phyloP scores from a whole-genome alignment of 1,140 invertebrate species.

The Adoxophyes honmai region DNA sequence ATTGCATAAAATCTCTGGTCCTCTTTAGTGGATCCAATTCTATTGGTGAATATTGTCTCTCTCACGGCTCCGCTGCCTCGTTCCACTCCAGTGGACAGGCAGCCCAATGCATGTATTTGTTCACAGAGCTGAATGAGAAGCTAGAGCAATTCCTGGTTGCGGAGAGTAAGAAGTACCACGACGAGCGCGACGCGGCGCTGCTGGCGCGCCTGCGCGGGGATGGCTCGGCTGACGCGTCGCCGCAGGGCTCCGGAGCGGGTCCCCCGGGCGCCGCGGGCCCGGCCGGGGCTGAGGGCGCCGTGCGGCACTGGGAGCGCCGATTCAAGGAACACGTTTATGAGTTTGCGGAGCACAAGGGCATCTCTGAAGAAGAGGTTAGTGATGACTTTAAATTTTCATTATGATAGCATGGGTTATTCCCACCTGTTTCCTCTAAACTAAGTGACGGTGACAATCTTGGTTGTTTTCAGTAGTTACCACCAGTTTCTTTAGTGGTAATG shows the following conservation, averaged over 20 bases:
- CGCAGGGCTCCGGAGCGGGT: conserved; percentile 66
- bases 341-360: conserved; percentile 82
- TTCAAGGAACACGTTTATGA: conserved; percentile 77
- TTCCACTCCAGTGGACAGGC: no score
- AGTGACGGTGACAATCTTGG: no score
- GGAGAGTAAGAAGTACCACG: conserved; percentile 77
- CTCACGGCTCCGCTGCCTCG: no score
- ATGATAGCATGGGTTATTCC: no score
- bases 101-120: no score
- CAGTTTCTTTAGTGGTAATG: no score
- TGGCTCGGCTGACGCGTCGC: conserved; percentile 57
- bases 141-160: conserved; percentile 72
- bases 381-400: no score
- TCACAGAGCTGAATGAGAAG: conserved; percentile 74
- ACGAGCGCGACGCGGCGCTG: conserved; percentile 76
- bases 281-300: conserved; percentile 61
- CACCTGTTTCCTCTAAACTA: no score
- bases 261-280: conserved; percentile 67
- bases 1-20: no score
- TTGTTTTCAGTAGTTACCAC: no score
- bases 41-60: no score
- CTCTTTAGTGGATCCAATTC: no score
- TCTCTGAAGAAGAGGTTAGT: conserved; percentile 82
- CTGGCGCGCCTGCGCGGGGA: conserved; percentile 70
- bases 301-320: conserved; percentile 67